Base-by-base conservation (phyloP, 2,797 vertebrate genomes). In the Hyperoplus lanceolatus region DNA sequence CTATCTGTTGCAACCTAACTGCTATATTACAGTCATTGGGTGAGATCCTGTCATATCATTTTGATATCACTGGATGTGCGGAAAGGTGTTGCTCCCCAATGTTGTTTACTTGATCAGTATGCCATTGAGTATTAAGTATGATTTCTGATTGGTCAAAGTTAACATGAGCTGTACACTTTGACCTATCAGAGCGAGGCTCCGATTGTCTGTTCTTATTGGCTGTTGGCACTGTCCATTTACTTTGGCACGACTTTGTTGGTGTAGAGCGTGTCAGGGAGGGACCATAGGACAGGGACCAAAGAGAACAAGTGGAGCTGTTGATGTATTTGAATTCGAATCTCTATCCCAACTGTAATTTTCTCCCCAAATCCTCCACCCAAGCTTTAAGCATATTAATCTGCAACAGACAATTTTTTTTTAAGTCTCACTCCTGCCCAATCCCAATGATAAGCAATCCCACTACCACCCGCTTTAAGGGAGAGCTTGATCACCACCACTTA, bases 61-160 rank as follows among this genome's bases (percentile, higher is more conserved):
- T n/a, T 16, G 51, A 48, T 13, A 15, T 65, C 21, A 48, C 46
- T 57, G 1, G 21, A 71, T 76, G 14, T 3, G n/a, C 49, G 38
- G 14, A 3, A 77, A 1, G 41, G 15, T 45, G 21, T 43, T 59
- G 9, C 8, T 66, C 36, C 36, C 36, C 2, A 8, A 4, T 76
- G 58, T 43, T 48, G 56, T 70, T 45, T 29, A 21, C 61, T 55
- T 63, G 5, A 77, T 70, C 56, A 42, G 29, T 61, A 65, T 55
- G 45, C 14, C 61, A 53, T 11, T 38, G n/a, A 70, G 29, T 55
- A 70, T 4, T 49, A 48, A 46, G 5, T 29, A 29, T 29, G 29
- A 29, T 29, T 29, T 29, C 29, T 29, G 29, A 29, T 29, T 29
- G 29, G 29, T 29, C 29, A 29, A 1, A 6, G 56, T 12, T 6